Evolutionary conservation across 2,888 invertebrate species (phyloP), one percentile per base, ranked within the genome.

Genomic region (Calephelis perditalis): DNA sequence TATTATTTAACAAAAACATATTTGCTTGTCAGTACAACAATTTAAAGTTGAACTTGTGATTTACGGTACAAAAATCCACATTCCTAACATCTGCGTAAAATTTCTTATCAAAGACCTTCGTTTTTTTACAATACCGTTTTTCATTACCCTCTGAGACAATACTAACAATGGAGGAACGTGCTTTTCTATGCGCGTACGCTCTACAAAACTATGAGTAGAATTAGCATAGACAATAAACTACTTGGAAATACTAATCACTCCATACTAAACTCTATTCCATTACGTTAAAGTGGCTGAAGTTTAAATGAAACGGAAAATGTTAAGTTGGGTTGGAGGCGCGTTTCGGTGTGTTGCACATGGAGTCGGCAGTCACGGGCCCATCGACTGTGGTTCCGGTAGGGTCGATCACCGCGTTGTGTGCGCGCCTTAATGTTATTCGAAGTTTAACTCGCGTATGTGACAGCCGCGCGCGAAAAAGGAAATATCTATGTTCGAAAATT

Each of bases 311-410:
- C 52, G 60, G 70, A 71, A 70, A 67, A 67, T 66, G 64, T 63
- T 73, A 75, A 74, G 73, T 74, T 70, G 69, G 74, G 71, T 65
- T 37, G 71, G 74, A 76, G 77, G 73, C 70, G 77, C 82, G 89
- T 87, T 83, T 85, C 89, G 89, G 89, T 86, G 84, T 79, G 75
- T 77, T 89, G 88, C 86, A 89, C 88, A 87, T 77, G 81, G 77
- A 79, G 77, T 81, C 82, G 86, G 75, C 82, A 87, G 87, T 85
- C 86, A 83, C 81, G 80, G 81, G 82, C 75, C 83, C 83, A 87
- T 83, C 82, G 84, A 91, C 76, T 90, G 90, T 90, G 86, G 86
- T 91, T 91, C 91, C 91, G 91, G 91, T 91, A 81, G 91, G 90
- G 91, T 88, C 89, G 88, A 86, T 89, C 87, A 88, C 87, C 82